Percentiles rank a stretch among this genome's conserved stretches.
phyloP scores from a whole-genome alignment of 2,888 invertebrate genomes.

The Griposia aprilina region DNA sequence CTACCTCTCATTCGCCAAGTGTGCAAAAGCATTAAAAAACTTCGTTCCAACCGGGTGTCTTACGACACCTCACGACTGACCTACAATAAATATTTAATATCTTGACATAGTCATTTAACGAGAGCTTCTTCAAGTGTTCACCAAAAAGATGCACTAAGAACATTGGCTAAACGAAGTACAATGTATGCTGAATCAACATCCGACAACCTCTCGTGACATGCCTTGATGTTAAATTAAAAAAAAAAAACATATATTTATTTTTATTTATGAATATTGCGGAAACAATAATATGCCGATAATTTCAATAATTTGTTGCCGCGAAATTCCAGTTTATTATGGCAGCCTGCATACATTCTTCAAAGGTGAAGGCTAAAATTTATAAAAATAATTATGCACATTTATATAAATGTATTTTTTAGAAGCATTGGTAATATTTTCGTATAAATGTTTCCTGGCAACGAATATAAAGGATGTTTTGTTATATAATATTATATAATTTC shows the following conservation, averaged over 20 bases:
- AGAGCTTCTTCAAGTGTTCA: background rate
- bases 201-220: background rate
- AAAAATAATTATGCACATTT: background rate
- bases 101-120: too few species aligned
- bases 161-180: background rate
- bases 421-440: background rate
- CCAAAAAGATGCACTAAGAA: background rate
- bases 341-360: conserved; percentile 8
- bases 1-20: too few species aligned
- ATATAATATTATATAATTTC: background rate
- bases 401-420: background rate
- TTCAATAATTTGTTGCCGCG: conserved; percentile 23
- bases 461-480: background rate
- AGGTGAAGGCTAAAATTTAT: conserved; percentile 25
- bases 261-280: conserved; percentile 26
- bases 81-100: too few species aligned
- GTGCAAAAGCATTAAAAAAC: too few species aligned
- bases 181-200: conserved; percentile 1
- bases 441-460: background rate
- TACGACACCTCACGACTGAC: too few species aligned
- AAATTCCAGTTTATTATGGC: conserved; percentile 39
- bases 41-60: too few species aligned
- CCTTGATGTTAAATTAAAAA: conserved; percentile 43
- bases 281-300: conserved; percentile 38
- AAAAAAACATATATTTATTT: background rate